phyloP scores from a whole-genome alignment of 2,113 vertebrate species.

The Podocnemis expansa region DNA sequence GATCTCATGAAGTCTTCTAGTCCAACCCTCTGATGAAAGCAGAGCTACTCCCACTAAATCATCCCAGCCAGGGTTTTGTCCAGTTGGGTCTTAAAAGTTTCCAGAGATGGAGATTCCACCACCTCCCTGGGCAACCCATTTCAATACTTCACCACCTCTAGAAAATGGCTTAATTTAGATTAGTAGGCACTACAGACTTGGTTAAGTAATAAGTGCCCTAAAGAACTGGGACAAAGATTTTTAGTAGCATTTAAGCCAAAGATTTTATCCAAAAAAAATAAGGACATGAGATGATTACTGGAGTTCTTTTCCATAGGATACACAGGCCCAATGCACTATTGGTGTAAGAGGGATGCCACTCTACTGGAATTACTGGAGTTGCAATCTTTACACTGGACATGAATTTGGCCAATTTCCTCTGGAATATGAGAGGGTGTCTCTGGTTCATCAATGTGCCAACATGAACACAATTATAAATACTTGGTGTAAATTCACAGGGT shows the following conservation, averaged over 20 bases:
- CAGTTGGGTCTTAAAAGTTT: too few species aligned
- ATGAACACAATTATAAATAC: background rate
- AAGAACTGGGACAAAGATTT: constrained; percentile 41
- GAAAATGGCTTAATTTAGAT: background rate
- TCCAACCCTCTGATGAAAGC: too few species aligned
- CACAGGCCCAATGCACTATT: background rate
- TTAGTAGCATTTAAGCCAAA: constrained; percentile 52
- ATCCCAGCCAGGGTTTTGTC: too few species aligned
- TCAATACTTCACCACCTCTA: too few species aligned
- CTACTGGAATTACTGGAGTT: constrained; percentile 33
- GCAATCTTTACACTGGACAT: constrained; percentile 25
- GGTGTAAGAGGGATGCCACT: background rate
- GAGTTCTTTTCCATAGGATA: constrained; percentile 49
- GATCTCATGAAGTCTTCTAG: too few species aligned
- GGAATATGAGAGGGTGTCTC: background rate
- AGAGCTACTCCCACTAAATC: too few species aligned
- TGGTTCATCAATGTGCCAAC: background rate
- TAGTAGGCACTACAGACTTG: background rate
- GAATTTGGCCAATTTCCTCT: background rate
- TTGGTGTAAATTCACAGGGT: background rate
- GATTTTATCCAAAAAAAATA: constrained; percentile 53
- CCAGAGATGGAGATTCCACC: too few species aligned
- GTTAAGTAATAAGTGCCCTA: constrained; percentile 35
- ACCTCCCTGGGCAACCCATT: too few species aligned
- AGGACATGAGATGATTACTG: constrained; percentile 51